Evolutionary conservation across 2,888 invertebrate species (phyloP).

Genomic region (Ichneumoninae sp.): DNA sequence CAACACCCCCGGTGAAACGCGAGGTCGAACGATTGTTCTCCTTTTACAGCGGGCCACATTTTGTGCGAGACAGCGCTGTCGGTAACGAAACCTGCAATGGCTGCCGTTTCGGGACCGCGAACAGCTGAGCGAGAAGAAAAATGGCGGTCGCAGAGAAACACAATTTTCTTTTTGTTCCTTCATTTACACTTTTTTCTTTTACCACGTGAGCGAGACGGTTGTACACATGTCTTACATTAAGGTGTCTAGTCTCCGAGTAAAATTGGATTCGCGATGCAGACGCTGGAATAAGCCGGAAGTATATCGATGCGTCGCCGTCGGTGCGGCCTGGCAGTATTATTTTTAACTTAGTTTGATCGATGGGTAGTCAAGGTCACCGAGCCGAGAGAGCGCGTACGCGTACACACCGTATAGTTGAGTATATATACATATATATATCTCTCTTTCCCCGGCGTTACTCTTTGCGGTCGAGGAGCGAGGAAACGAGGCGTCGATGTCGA

Average conservation of each 20-base stretch:
- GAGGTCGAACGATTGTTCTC: constrained; percentile 1
- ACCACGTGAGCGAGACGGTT: no score
- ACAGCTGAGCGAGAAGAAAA: background rate
- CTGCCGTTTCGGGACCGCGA: background rate
- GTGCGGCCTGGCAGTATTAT: constrained; percentile 52
- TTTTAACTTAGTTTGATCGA: constrained; percentile 71
- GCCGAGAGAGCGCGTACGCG: background rate
- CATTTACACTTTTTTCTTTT: background rate
- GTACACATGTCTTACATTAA: no score
- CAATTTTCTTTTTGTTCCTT: background rate
- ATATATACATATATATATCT: background rate
- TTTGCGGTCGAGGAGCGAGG: background rate
- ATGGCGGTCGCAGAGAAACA: background rate
- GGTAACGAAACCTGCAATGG: background rate
- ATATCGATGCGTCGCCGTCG: constrained; percentile 49
- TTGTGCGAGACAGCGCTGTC: background rate
- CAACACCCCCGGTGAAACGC: background rate
- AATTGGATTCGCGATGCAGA: constrained; percentile 36
- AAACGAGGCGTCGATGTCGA: background rate
- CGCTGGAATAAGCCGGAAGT: constrained; percentile 48
- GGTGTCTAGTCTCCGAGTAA: background rate
- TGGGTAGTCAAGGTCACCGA: constrained; percentile 64
- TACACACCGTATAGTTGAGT: background rate
- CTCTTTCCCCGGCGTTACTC: background rate
- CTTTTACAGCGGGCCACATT: background rate